These are phyloP conservation scores for Rhizoglyphus robini DNA, from an alignment of 1,140 invertebrate species.

Conservation along the genomic window DNA sequence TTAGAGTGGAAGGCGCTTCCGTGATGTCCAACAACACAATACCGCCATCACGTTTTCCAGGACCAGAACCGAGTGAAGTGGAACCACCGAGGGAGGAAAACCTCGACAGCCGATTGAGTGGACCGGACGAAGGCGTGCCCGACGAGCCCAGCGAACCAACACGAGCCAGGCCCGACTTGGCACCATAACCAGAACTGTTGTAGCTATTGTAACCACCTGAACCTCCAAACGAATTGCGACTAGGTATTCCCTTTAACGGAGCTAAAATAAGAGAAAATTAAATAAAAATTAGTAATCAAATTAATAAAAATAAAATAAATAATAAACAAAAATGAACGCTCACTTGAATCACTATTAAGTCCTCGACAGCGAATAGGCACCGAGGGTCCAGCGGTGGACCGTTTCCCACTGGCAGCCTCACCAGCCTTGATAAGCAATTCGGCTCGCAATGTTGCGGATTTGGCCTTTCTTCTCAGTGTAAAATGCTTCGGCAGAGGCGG, in stretches of 20 bases:
- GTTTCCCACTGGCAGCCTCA: slow-evolving; percentile 79
- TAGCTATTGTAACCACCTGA: slow-evolving; percentile 32
- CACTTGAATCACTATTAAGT: slow-evolving; percentile 90
- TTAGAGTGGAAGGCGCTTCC: slow-evolving; percentile 60
- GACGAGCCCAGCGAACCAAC: neutral
- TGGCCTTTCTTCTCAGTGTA: slow-evolving; percentile 82
- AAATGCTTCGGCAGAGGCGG: slow-evolving; percentile 65
- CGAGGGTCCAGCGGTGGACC: slow-evolving; percentile 60
- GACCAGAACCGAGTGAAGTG: neutral
- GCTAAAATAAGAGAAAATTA: slow-evolving; percentile 39
- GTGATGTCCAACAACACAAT: slow-evolving; percentile 67
- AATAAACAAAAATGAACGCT: slow-evolving; percentile 30
- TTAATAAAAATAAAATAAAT: neutral
- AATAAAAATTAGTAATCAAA: slow-evolving; percentile 11
- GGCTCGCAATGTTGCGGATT: slow-evolving; percentile 73
- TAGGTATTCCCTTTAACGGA: slow-evolving; percentile 76
- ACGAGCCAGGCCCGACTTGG: slow-evolving; percentile 27
- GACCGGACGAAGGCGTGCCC: slow-evolving; percentile 27
- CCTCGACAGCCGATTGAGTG: slow-evolving; percentile 18
- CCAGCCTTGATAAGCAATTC: slow-evolving; percentile 57
- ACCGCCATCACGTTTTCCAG: slow-evolving; percentile 58
- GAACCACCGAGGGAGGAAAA: neutral
- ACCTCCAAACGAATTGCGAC: slow-evolving; percentile 50
- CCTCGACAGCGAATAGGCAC: slow-evolving; percentile 79
- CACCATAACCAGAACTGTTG: slow-evolving; percentile 41